phyloP scores from a whole-genome alignment of 1,140 invertebrate genomes.

The Campoletis sonorensis region DNA sequence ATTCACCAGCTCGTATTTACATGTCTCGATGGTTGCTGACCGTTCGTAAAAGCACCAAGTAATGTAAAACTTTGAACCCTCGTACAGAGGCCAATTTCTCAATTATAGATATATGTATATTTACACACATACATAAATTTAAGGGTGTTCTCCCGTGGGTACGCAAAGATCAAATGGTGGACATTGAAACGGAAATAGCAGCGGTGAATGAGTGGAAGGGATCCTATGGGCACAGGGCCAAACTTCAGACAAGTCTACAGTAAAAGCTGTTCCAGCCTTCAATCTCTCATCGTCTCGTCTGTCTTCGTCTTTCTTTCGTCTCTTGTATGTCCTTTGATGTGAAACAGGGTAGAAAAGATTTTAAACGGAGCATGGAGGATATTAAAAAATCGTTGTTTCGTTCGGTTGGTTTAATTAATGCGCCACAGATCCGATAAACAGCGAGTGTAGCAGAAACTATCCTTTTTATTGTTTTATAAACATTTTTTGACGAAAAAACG shows the following conservation, averaged over 20 bases:
- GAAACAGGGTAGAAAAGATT: constrained; percentile 5
- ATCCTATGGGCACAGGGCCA: constrained; percentile 26
- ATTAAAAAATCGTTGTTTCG: neutral
- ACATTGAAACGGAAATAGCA: constrained; percentile 50
- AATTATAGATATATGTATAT: neutral
- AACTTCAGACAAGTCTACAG: neutral
- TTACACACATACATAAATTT: neutral
- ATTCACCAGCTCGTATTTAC: constrained; percentile 64
- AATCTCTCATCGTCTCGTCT: constrained; percentile 19
- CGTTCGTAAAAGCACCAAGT: constrained; percentile 60
- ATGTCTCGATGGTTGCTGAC: constrained; percentile 63
- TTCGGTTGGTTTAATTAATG: too few species aligned
- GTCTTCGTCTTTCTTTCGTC: neutral
- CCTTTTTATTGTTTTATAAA: too few species aligned
- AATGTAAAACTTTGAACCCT: neutral
- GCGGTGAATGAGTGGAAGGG: constrained; percentile 4
- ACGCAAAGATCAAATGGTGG: constrained; percentile 60
- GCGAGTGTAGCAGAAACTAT: too few species aligned
- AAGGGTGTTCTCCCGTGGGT: constrained; percentile 15
- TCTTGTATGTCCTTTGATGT: constrained; percentile 36
- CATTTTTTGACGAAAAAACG: too few species aligned
- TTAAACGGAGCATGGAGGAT: neutral
- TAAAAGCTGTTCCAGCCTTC: neutral
- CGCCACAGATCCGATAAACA: too few species aligned
- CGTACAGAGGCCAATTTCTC: neutral